Percentiles rank a stretch among this genome's conserved stretches.
Evolutionary conservation across 2,797 vertebrate genomes (phyloP).

Genomic region (Vultur gryphus): DNA sequence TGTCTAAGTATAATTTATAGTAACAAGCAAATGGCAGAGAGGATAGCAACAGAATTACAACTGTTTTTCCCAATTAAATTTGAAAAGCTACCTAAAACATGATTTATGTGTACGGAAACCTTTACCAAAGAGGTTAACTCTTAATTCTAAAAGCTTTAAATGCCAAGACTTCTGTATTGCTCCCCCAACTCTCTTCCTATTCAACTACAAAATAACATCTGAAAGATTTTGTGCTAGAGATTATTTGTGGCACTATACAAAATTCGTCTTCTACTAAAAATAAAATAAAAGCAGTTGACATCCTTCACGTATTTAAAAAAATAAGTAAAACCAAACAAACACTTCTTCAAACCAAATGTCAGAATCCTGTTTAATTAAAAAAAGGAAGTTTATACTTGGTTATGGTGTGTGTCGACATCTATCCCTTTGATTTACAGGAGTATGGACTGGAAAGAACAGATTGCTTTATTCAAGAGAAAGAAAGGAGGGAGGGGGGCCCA

Average conservation of each 20-base stretch:
- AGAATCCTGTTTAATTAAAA: conserved; percentile 71
- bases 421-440: conserved; percentile 67
- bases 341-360: conserved; percentile 64
- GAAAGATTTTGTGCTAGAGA: not conserved
- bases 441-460: conserved; percentile 59
- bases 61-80: not conserved
- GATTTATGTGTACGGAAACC: not conserved
- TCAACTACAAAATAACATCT: not conserved
- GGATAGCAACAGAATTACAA: not conserved
- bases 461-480: conserved; percentile 68
- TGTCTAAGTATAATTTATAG: not conserved
- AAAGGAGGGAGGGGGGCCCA: conserved; percentile 42
- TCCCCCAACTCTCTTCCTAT: not conserved
- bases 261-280: conserved; percentile 46
- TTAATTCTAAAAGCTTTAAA: not conserved
- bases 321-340: conserved; percentile 38
- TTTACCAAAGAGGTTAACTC: not conserved
- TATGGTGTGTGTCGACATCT: conserved; percentile 60
- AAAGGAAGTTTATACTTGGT: conserved; percentile 69
- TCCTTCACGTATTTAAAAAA: conserved; percentile 10
- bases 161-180: not conserved
- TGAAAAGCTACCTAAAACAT: not conserved
- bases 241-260: not conserved
- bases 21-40: not conserved
- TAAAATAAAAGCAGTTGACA: conserved; percentile 56